Conservation (phyloP, 2,797 vertebrate genomes). For the Gymnothorax reevesii region DNA sequence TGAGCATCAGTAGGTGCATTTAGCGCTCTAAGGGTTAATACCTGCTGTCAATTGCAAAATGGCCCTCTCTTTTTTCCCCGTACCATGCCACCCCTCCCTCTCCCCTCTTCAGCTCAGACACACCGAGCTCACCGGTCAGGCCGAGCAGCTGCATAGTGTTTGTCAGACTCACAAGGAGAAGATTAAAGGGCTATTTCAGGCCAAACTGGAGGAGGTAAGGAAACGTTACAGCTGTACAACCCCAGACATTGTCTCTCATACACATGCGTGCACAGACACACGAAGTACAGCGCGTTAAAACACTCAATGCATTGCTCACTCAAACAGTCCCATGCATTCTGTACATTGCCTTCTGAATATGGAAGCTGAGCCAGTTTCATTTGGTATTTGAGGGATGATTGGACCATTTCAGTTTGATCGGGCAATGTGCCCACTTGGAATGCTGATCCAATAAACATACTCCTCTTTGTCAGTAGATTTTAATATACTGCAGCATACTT, state of each 20-base stretch:
- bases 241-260: background rate
- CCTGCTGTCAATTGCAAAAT: background rate
- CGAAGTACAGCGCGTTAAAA: too few species aligned
- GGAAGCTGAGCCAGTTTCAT: too few species aligned
- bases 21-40: too few species aligned
- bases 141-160: constrained; percentile 86
- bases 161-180: constrained; percentile 94
- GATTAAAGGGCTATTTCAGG: constrained; percentile 91
- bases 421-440: too few species aligned
- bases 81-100: background rate
- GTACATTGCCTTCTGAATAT: too few species aligned
- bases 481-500: background rate
- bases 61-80: background rate
- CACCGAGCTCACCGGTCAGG: constrained; percentile 83
- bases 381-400: too few species aligned
- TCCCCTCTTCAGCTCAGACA: constrained; percentile 82
- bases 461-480: too few species aligned
- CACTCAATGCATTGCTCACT: too few species aligned
- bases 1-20: too few species aligned
- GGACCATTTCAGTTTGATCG: too few species aligned
- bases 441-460: too few species aligned
- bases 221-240: background rate
- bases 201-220: constrained; percentile 93
- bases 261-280: background rate
- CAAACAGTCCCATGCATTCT: too few species aligned